Percentiles rank a stretch among this genome's conserved stretches.
These are phyloP conservation scores for Apeltes quadracus DNA, from an alignment of 2,113 vertebrate genomes.

Conservation along the genomic window DNA sequence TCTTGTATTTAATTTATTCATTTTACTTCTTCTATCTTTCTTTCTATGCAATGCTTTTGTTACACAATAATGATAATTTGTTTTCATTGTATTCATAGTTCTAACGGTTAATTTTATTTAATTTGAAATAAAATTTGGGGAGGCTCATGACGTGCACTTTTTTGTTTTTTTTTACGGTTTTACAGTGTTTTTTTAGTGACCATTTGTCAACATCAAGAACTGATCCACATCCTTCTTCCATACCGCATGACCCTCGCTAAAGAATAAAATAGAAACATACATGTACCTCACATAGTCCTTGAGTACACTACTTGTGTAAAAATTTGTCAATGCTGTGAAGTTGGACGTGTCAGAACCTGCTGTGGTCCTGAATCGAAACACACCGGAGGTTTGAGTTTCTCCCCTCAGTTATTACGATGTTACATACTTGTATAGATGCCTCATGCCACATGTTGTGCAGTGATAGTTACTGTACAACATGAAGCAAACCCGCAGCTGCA, in stretches of 20 bases:
- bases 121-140: neutral
- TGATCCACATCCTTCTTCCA: neutral
- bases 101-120: neutral
- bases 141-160: neutral
- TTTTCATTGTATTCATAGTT: neutral
- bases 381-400: neutral
- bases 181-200: neutral
- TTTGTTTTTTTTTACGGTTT: neutral
- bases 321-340: neutral
- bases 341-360: slow-evolving; percentile 37
- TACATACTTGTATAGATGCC: slow-evolving; percentile 15
- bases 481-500: slow-evolving; percentile 12
- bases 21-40: neutral
- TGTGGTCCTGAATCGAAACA: neutral
- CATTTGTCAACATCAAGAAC: neutral
- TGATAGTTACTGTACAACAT: slow-evolving; percentile 39
- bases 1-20: neutral
- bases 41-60: neutral
- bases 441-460: neutral
- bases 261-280: neutral
- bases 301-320: neutral
- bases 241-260: neutral
- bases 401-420: neutral
- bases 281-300: no score
- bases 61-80: neutral